Base-by-base conservation (phyloP, 2,113 vertebrate species). In the Orycteropus afer region DNA sequence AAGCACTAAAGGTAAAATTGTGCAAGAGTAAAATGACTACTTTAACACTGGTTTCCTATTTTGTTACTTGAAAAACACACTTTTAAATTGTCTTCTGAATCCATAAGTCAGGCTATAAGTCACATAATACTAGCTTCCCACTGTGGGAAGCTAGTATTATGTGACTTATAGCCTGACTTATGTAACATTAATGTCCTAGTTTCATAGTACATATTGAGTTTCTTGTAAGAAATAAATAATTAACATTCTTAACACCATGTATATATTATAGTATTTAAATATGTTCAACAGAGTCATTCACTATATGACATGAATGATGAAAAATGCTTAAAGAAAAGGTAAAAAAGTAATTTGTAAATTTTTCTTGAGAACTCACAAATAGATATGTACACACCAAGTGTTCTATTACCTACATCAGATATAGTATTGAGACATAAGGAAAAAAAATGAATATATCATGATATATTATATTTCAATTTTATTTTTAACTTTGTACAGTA, bases 111-210 rank as follows among this genome's bases (percentile, higher is more conserved):
- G 84, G 1, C 61, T 63, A 11, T 49, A 22, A 77, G 37, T 37
- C 47, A 84, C 87, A 95, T 61, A 76, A 53, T 86, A 82, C 17
- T 86, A 90, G 11, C 3, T 90, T 92, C 76, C 42, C n/a, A 80
- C 27, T 37, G 53, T 2, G 59, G 76, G 42, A 87, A 92, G 77
- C 3, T 81, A 40, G n/a, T 63, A 94, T n/a, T n/a, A n/a, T n/a
- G n/a, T n/a, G n/a, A n/a, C n/a, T n/a, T n/a, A n/a, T n/a, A n/a
- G n/a, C n/a, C n/a, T n/a, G n/a, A n/a, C n/a, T n/a, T n/a, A 47
- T 79, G 6, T 4, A 92, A 76, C 53, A 63, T 88, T 90, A 85
- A 90, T 90, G 15, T 88, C 20, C 8, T 45, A 81, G 17, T 93
- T 95, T 79, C 4, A n/a, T 73, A 67, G 71, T 57, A 20, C 5